Conservation (phyloP, 2,888 invertebrate genomes). For the Anticlea derivata region DNA sequence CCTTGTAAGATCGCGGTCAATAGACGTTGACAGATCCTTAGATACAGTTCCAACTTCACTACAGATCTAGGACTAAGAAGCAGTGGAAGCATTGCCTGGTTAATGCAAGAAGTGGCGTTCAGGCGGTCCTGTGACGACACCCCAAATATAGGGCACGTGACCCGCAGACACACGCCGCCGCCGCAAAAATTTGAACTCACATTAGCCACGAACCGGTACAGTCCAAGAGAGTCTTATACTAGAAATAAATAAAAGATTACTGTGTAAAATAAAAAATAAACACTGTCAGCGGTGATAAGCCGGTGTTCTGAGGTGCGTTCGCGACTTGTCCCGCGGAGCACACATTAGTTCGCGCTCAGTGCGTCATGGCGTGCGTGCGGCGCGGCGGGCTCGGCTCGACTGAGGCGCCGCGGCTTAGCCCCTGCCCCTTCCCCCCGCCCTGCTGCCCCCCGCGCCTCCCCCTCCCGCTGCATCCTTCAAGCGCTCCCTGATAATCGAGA, state of each 20-base stretch:
- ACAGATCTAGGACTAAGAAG: constrained; percentile 43
- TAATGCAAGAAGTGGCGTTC: constrained; percentile 60
- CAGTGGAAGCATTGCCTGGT: constrained; percentile 62
- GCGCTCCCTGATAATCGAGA: constrained; percentile 76
- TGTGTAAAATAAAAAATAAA: constrained; percentile 33
- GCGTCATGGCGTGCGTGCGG: constrained; percentile 56
- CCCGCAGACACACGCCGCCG: constrained; percentile 61
- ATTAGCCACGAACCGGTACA: constrained; percentile 74
- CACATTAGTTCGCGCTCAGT: constrained; percentile 65
- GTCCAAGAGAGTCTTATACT: constrained; percentile 64
- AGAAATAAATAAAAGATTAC: constrained; percentile 42
- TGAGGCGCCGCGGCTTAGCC: constrained; percentile 59
- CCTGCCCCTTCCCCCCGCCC: constrained; percentile 28
- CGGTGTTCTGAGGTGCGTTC: constrained; percentile 50
- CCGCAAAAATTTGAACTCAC: constrained; percentile 70
- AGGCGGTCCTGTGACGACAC: constrained; percentile 68
- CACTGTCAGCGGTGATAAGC: constrained; percentile 68
- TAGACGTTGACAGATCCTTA: constrained; percentile 51
- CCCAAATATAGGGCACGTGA: constrained; percentile 78
- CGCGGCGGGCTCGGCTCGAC: constrained; percentile 62
- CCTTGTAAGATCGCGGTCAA: constrained; percentile 56
- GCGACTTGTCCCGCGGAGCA: constrained; percentile 66
- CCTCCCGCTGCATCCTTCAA: constrained; percentile 73
- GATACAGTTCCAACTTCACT: constrained; percentile 46
- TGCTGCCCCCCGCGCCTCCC: constrained; percentile 29